Conservation (phyloP, 2,888 invertebrate genomes). For the Microdon myrmicae region DNA sequence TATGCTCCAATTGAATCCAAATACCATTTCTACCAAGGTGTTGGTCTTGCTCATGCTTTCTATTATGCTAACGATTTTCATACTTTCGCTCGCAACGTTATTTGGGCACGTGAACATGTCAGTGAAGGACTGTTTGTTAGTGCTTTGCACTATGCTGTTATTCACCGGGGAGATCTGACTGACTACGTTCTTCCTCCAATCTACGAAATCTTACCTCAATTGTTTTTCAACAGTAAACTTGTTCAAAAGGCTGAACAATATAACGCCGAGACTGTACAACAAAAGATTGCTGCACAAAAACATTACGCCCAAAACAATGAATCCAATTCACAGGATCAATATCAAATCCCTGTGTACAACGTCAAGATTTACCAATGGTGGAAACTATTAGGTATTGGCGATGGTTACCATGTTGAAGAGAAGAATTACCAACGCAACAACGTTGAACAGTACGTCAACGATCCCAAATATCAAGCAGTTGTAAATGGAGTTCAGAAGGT, state of each 20-base stretch:
- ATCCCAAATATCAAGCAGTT: constrained; percentile 56
- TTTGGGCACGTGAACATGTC: constrained; percentile 74
- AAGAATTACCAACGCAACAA: constrained; percentile 59
- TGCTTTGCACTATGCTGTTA: constrained; percentile 72
- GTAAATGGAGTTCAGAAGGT: constrained; percentile 59
- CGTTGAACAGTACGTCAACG: constrained; percentile 56
- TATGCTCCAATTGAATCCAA: constrained; percentile 70
- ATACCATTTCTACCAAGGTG: constrained; percentile 70
- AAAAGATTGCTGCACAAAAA: no score
- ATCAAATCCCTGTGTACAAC: no score
- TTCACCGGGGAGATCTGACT: constrained; percentile 73
- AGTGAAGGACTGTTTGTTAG: constrained; percentile 79
- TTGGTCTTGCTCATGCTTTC: constrained; percentile 73
- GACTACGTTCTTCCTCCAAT: constrained; percentile 76
- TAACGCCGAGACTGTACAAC: constrained; percentile 70
- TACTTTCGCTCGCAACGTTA: constrained; percentile 76
- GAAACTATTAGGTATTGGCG: constrained; percentile 61
- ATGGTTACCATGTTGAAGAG: constrained; percentile 57
- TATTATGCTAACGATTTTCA: constrained; percentile 77
- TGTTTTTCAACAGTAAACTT: constrained; percentile 76
- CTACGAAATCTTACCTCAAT: constrained; percentile 79
- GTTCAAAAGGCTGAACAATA: constrained; percentile 73
- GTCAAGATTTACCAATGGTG: constrained; percentile 63
- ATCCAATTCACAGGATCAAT: no score
- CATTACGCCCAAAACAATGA: constrained; percentile 56